Evolutionary conservation across 2,113 vertebrate genomes (phyloP), one percentile per base, ranked within the genome.

Genomic region (Rafetus swinhoei): DNA sequence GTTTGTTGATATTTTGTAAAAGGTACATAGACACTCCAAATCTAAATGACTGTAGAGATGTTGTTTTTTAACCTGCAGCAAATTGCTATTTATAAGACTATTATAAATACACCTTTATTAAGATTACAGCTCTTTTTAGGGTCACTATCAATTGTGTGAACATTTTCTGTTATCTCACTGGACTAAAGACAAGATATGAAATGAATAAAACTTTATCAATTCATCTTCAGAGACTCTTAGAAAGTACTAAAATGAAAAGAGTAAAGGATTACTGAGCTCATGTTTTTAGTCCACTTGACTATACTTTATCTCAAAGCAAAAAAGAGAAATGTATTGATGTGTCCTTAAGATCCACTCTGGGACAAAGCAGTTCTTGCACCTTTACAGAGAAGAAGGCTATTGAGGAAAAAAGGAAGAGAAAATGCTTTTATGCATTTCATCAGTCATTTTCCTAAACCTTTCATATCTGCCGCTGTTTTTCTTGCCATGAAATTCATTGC

Each of bases 171-270:
- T 82, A 8, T 81, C 81, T 92, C 74, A 83, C 65, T 1, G 1
- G 54, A 82, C 59, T 7, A 39, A 87, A 94, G 92, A 7, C 6
- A 87, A 95, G 82, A 79, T 85, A 32, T 0, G 1, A 76, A 94
- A 82, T 62, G 1, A 95, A 82, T 91, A 93, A 96, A 93, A 89
- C 2, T 88, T 90, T 82, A 85, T 82, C 82, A 19, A 57, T 92
- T 87, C 87, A 53, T 87, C 59, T 65, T 80, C 54, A 79, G 80
- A 90, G 92, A 89, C 21, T n/a, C 18, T 84, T 87, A 87, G 72
- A 18, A 72, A 92, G 6, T 1, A 12, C 21, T 79, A 92, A 93
- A 82, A 59, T 50, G 86, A 60, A 90, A 88, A 32, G 11, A 79
- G 54, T 53, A 39, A 27, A 35, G n/a, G 52, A 32, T 29, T n/a